Percentiles rank a stretch among this genome's conserved stretches.
phyloP scores from a whole-genome alignment of 2,797 vertebrate species.

The Columba guinea region DNA sequence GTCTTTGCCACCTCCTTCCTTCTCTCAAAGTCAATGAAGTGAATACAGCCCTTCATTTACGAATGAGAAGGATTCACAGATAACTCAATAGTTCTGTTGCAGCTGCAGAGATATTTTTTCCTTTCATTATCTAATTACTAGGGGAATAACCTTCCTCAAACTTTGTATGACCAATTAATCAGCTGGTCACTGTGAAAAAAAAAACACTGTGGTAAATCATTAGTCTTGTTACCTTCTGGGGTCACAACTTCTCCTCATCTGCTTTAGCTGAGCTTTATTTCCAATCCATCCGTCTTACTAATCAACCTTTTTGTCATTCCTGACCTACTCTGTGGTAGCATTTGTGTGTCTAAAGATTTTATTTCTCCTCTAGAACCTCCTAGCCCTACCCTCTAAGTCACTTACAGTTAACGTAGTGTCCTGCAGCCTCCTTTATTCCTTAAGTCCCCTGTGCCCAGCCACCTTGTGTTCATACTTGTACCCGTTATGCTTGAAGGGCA shows the following conservation, averaged over 20 bases:
- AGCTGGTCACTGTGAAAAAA: not conserved
- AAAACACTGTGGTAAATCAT: not conserved
- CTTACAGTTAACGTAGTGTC: not conserved
- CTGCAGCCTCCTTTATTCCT: not conserved
- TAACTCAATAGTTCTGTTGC: not conserved
- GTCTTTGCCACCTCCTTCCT: conserved; percentile 18
- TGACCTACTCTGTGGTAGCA: not conserved
- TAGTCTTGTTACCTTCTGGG: not conserved
- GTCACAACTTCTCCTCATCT: conserved; percentile 1
- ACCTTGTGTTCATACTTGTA: not conserved
- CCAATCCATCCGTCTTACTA: not conserved
- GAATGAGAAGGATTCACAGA: conserved; percentile 25
- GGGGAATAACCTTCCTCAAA: not conserved
- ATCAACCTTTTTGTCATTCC: not conserved
- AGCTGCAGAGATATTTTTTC: conserved; percentile 38
- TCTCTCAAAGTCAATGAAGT: not conserved
- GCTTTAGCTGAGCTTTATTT: not conserved
- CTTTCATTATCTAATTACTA: not conserved
- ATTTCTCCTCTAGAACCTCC: not conserved
- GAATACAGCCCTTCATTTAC: conserved; percentile 41
- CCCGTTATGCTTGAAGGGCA: not conserved
- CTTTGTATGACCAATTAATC: not conserved
- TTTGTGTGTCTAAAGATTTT: not conserved
- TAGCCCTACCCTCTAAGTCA: not conserved
- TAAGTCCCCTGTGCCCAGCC: not conserved